Base-by-base conservation (phyloP, 1,140 invertebrate species). In the Amphibalanus amphitrite region DNA sequence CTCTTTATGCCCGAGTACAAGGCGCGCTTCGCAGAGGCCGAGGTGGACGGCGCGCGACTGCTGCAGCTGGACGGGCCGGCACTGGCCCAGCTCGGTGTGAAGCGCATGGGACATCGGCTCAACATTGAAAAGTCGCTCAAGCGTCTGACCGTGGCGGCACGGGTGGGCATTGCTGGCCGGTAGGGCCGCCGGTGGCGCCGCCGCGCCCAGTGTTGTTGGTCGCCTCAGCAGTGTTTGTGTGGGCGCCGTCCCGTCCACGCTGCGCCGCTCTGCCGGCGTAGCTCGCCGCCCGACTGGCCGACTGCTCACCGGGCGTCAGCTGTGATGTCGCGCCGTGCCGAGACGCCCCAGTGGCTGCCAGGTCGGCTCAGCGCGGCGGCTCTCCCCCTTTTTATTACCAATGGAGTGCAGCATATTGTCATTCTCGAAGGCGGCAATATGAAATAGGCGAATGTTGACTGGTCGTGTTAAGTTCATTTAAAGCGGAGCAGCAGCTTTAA, bases 1-100 rank as follows among this genome's bases (percentile, higher is more conserved):
- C 75, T 85, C 28, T 81, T 81, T 72, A 78, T 84, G 75, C 77
- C 79, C 26, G 83, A 85, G 76, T 85, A 85, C 76, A 80, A 80
- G 75, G 75, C 74, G 40, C 79, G 78, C 30, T 85, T 85, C 75
- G 76, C 78, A 69, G 77, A 78, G 69, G 77, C 79, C 69, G 74
- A 77, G 28, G 82, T 86, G 40, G 80, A 80, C 73, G 84, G 84
- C 28, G 76, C 75, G 26, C 80, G 81, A 74, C 76, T 85, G 72
- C 73, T 81, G 64, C 78, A 78, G 69, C 80, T 85, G 72, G 83
- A 85, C 77, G 83, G 83, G 72, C 79, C 82, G 72, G 77, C 78
- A 38, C 78, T 84, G 26, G 79, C 83, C 68, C 80, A 81, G 69
- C 76, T 85, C 10, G 84, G 84, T 17, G 82, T 85, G 25, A 83